phyloP scores from a whole-genome alignment of 2,888 invertebrate genomes.

The Drosophila algonquin region DNA sequence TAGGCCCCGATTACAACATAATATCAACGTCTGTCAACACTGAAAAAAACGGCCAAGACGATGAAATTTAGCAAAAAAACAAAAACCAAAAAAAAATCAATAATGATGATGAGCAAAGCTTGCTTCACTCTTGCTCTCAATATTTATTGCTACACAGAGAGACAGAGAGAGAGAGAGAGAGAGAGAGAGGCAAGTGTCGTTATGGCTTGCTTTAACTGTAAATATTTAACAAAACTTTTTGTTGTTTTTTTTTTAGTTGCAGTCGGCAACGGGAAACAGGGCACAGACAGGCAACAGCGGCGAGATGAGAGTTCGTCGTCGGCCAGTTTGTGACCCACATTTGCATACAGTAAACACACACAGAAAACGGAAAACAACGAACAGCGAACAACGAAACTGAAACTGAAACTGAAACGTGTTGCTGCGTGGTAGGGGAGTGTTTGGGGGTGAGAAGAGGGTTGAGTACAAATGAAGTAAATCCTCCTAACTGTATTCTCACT shows the following conservation, averaged over 20 bases:
- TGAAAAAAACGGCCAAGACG: slow-evolving; percentile 36
- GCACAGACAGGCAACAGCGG: background rate
- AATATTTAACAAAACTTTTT: slow-evolving; percentile 39
- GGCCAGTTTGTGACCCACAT: slow-evolving; percentile 70
- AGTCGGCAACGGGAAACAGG: background rate
- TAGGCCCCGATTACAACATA: slow-evolving; percentile 70
- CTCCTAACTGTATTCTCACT: slow-evolving; percentile 45
- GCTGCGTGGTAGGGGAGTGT: background rate
- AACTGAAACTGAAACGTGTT: slow-evolving; percentile 32
- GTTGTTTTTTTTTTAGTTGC: slow-evolving; percentile 2
- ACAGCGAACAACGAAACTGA: slow-evolving; percentile 2
- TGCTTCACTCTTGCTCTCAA: slow-evolving; percentile 51
- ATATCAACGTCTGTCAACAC: slow-evolving; percentile 42
- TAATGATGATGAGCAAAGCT: slow-evolving; percentile 40
- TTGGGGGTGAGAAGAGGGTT: slow-evolving; percentile 1
- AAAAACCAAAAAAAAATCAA: slow-evolving; percentile 23
- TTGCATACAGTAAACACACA: slow-evolving; percentile 44
- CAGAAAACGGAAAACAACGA: slow-evolving; percentile 18
- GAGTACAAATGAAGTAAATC: background rate
- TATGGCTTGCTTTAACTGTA: slow-evolving; percentile 65
- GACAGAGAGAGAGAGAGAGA: slow-evolving; percentile 2
- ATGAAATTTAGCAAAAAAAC: slow-evolving; percentile 23
- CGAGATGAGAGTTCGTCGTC: slow-evolving; percentile 13
- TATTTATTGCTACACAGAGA: slow-evolving; percentile 62
- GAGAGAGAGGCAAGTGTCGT: slow-evolving; percentile 10